Base-by-base conservation (phyloP, 23 tunicate species). In the Oikopleura albicans region DNA sequence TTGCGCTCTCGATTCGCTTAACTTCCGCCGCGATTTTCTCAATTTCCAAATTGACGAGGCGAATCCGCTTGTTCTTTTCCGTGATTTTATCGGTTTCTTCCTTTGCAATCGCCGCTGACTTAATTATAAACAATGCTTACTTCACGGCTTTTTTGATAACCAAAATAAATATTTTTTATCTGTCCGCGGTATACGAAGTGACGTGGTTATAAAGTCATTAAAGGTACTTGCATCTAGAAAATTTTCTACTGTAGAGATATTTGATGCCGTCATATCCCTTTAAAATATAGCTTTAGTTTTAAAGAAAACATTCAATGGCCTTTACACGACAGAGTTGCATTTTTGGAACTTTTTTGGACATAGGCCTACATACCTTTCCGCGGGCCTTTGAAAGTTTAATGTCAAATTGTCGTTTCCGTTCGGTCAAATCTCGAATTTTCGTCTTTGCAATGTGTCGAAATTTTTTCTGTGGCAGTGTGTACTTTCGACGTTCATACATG, bases 401-500 rank as follows among this genome's bases (percentile, higher is more conserved):
- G 16, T 49, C 63, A 8, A 49, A 49, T 49, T 71, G 28, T 29
- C 31, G 28, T 31, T 71, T 71, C 37, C 31, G 79, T 29, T 27
- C 33, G 28, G 33, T 71, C 36, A 71, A 31, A 29, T 71, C 79
- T 27, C 37, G 37, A 29, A 71, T 71, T 31, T 71, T 71, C 2
- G 79, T 12, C 37, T 71, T 71, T 12, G 79, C 79, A 2, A 29
- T 71, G 4, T 34, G 31, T 71, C 79, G 79, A 37, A 71, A 71
- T 71, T 71, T 71, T 16, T 29, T 29, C 79, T 71, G 27, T 71
- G 79, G 79, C 27, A 71, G 37, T 12, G 27, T 16, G 37, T 71
- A 71, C 35, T 71, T 71, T 16, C 79, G 79, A 2, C 79, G 28
- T 71, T 71, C 79, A 37, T 71, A 71, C 79, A 71, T 71, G 4